A percentile compares a stretch with the other conserved stretches of the same genome.
Evolutionary conservation across 2,888 invertebrate species (phyloP).

Genomic region (Drosophila rubida): DNA sequence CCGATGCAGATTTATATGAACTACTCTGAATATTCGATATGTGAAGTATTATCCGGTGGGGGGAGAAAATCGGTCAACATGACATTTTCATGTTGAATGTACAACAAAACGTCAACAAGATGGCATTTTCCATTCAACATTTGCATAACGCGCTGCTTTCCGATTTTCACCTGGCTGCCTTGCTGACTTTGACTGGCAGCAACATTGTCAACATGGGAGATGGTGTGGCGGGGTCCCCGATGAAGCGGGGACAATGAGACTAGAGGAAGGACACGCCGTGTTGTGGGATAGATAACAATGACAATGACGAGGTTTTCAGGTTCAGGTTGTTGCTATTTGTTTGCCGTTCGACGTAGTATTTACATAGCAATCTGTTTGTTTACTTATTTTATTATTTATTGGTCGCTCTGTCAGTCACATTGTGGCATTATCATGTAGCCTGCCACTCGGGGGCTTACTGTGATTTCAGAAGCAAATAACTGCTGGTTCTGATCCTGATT

Average conservation of each 20-base stretch:
- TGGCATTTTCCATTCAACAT: constrained; percentile 58
- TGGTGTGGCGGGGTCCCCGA: neutral
- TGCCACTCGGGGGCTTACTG: constrained; percentile 22
- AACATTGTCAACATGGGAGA: constrained; percentile 42
- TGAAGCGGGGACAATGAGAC: neutral
- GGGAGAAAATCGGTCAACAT: constrained; percentile 25
- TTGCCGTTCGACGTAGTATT: constrained; percentile 55
- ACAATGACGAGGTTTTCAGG: constrained; percentile 53
- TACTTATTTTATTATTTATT: constrained; percentile 39
- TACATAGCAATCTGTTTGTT: constrained; percentile 65
- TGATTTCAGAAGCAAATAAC: constrained; percentile 30
- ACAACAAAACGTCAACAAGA: constrained; percentile 59
- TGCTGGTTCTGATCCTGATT: neutral
- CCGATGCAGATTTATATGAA: neutral
- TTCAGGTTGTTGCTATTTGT: constrained; percentile 28
- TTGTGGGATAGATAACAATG: constrained; percentile 62
- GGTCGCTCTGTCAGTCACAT: constrained; percentile 21
- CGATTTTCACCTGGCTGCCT: constrained; percentile 67
- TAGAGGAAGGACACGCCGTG: constrained; percentile 36
- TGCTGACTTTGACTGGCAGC: constrained; percentile 54
- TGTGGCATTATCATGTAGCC: constrained; percentile 49
- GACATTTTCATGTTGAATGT: constrained; percentile 29
- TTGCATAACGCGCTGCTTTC: constrained; percentile 67
- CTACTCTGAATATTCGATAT: neutral
- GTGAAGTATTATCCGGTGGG: neutral